Base-by-base conservation (phyloP, 2,113 vertebrate genomes). In the Symphodus melops region DNA sequence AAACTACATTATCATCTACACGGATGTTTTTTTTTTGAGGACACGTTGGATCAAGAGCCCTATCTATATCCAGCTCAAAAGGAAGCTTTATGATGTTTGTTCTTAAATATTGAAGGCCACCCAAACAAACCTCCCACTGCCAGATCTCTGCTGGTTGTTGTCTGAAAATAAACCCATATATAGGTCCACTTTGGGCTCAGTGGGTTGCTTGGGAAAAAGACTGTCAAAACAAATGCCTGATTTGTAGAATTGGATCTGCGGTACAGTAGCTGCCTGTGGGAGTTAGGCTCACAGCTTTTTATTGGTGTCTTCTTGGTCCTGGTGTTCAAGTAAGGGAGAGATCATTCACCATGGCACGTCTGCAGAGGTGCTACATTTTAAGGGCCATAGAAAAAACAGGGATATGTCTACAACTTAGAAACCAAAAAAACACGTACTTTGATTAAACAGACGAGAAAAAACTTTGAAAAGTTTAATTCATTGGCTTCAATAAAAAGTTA, bases 201-300 rank as follows among this genome's bases (percentile, higher is more conserved):
- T 37, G 9, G 66, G 69, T 74, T 46, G 42, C 53, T 69, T 48
- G 56, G 51, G 46, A 16, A 75, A 75, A 77, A 73, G 66, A 52
- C 46, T 81, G 84, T 89, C 73, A 84, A 73, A 84, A 83, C 78
- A 86, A 84, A 83, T 48, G 77, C 57, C 77, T 80, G 23, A 84
- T 88, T 81, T 80, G 61, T 76, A 84, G 71, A 77, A 86, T 77
- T 61, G 65, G 73, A 78, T 79, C 59, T 81, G 68, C 75, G 74
- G 75, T 70, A 71, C 75, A 76, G 75, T 70, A 54, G 79, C 51
- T 66, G 76, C 72, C 79, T 61, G 72, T 87, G 85, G 86, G 81
- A 88, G 81, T 64, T 74, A 69, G 68, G 62, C 81, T 81, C 63
- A 17, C 48, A 54, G 82, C 58, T 28, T 69, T 83, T 81, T 67